These are phyloP conservation scores for Pygathrix nemaeus DNA, from an alignment of 2,113 vertebrate species.

Conservation along the genomic window DNA sequence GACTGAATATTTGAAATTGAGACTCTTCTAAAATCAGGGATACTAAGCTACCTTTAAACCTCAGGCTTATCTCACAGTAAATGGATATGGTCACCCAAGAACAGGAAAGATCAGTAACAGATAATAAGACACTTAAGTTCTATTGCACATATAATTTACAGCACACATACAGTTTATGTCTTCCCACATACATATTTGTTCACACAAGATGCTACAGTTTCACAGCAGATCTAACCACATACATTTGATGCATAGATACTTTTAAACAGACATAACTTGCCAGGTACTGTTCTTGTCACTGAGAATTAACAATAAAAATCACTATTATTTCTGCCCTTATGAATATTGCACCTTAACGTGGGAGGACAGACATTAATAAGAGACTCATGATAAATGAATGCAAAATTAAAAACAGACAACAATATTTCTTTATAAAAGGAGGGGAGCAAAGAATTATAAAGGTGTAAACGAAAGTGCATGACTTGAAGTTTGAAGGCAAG, in stretches of 20 bases:
- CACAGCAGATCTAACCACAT: background rate
- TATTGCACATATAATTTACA: background rate
- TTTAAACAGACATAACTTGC: background rate
- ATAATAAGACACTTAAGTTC: background rate
- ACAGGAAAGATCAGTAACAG: background rate
- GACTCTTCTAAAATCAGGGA: background rate
- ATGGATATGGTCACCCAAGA: background rate
- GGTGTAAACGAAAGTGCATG: background rate
- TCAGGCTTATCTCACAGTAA: background rate
- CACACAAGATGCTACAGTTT: background rate
- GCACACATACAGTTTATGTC: background rate
- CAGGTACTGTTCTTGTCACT: background rate
- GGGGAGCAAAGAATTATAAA: background rate
- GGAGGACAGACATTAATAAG: background rate
- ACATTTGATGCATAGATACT: background rate
- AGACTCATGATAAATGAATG: background rate
- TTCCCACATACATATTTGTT: background rate
- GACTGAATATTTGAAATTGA: background rate
- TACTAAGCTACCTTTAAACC: background rate
- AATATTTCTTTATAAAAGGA: background rate
- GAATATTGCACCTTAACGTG: background rate
- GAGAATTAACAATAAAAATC: background rate
- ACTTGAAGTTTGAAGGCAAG: background rate
- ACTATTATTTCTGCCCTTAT: background rate
- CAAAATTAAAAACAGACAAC: background rate